Evolutionary conservation across 2,797 vertebrate species (phyloP), one percentile per base, ranked within the genome.

Genomic region (Cephalopachus bancanus): DNA sequence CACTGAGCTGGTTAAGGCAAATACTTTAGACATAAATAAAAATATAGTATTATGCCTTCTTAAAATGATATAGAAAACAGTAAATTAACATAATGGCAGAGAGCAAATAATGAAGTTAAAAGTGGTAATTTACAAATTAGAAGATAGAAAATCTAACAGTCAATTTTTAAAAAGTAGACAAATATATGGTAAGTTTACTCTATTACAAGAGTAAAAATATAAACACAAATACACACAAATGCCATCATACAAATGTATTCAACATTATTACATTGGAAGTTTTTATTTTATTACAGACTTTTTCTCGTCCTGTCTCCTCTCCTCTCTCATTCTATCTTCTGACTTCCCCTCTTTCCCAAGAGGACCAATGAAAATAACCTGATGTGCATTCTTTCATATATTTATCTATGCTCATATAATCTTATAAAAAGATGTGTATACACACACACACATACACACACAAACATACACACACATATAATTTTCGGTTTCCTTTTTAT

Each of bases 61-160:
- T 84, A 74, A 71, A 78, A 76, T 83, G 49, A 79, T 51, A 83
- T 14, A 62, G 64, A 88, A 96, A 72, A 49, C 9, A 79, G 26
- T 88, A 79, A 79, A 79, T 59, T 79, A 33, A 80, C 37, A 22
- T 55, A 80, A 10, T 80, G n/a, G 12, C n/a, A 80, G 12, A 59
- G 20, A 30, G 57, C 75, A 64, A 88, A 88, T 10, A 75, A 62
- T 62, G 44, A 62, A n/a, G 12, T 51, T 62, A 51, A 62, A 62
- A 62, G 19, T 7, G 62, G 20, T 20, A 51, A 51, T 51, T 75
- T 15, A 14, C 20, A 88, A 51, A 51, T 88, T 75, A 88, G 19
- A 71, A n/a, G 75, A 75, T 28, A 71, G n/a, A 69, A 62, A 51
- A 86, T 57, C 44, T 60, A 49, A 75, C 57, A 75, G 57, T 28